phyloP scores from a whole-genome alignment of 2,888 invertebrate genomes.

The Orthosia gracilis region DNA sequence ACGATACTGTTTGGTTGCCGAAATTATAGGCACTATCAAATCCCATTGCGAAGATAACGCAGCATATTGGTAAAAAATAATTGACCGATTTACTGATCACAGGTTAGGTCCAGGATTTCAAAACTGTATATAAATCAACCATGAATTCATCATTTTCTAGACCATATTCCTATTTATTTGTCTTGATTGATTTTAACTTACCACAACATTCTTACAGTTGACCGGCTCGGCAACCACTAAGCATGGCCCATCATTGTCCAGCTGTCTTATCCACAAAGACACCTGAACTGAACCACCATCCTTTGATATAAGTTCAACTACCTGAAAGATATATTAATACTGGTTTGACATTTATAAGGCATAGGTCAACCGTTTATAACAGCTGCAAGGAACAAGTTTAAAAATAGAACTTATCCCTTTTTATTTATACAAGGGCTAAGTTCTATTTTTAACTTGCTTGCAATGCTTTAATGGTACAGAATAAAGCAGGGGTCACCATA shows the following conservation, averaged over 20 bases:
- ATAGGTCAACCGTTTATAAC: slow-evolving; percentile 20
- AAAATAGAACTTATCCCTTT: slow-evolving; percentile 14
- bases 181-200: slow-evolving; percentile 69
- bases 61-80: too few relatives aligned
- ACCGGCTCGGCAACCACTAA: slow-evolving; percentile 93
- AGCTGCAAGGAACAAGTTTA: not conserved
- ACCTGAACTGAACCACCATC: slow-evolving; percentile 91
- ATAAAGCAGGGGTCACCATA: too few relatives aligned
- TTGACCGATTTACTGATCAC: too few relatives aligned
- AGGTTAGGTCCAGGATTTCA: too few relatives aligned
- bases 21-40: too few relatives aligned
- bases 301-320: slow-evolving; percentile 92
- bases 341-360: slow-evolving; percentile 36
- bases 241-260: slow-evolving; percentile 91
- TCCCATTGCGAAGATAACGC: too few relatives aligned
- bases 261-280: slow-evolving; percentile 92
- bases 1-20: too few relatives aligned
- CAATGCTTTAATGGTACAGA: too few relatives aligned
- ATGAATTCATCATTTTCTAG: too few relatives aligned
- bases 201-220: slow-evolving; percentile 91
- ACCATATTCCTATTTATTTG: too few relatives aligned
- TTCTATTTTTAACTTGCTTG: too few relatives aligned
- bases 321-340: slow-evolving; percentile 71
- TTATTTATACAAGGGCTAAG: not conserved
- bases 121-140: not conserved